Evolutionary conservation across 30 jellyfish, hydroid and myxozoan species (phyloP).

Genomic region (Morbakka virulenta): DNA sequence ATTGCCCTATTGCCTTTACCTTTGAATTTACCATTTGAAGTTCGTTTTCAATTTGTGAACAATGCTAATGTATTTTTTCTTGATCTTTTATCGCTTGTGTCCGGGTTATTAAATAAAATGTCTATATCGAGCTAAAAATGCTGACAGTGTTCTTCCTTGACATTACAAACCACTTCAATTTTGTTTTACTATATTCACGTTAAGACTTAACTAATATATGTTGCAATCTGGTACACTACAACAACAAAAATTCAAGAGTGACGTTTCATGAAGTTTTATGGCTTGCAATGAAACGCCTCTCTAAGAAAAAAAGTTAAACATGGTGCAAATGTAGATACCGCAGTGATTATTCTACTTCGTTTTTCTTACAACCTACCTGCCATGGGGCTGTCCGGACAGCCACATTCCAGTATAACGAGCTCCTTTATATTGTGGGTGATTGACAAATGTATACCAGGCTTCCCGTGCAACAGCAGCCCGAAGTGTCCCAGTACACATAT

Average conservation of each 20-base stretch:
- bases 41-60: too few species aligned
- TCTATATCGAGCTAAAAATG: too few species aligned
- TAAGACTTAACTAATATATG: too few species aligned
- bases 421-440: slow-evolving; percentile 55
- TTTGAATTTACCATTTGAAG: too few species aligned
- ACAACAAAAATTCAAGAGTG: too few species aligned
- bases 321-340: not conserved
- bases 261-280: not conserved
- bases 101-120: too few species aligned
- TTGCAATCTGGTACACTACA: not conserved
- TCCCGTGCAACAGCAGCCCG: slow-evolving; percentile 97
- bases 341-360: not conserved
- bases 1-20: too few species aligned
- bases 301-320: not conserved
- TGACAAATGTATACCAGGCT: slow-evolving; percentile 74
- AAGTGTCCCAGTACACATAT: slow-evolving; percentile 69
- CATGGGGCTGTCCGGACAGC: slow-evolving; percentile 90
- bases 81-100: too few species aligned
- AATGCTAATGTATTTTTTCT: too few species aligned
- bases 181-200: too few species aligned
- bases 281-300: not conserved
- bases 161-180: too few species aligned
- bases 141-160: too few species aligned
- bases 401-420: slow-evolving; percentile 93
- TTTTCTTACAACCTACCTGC: slow-evolving; percentile 56